Conservation (phyloP, 1,140 invertebrate genomes). For the Triops cancriformis region DNA sequence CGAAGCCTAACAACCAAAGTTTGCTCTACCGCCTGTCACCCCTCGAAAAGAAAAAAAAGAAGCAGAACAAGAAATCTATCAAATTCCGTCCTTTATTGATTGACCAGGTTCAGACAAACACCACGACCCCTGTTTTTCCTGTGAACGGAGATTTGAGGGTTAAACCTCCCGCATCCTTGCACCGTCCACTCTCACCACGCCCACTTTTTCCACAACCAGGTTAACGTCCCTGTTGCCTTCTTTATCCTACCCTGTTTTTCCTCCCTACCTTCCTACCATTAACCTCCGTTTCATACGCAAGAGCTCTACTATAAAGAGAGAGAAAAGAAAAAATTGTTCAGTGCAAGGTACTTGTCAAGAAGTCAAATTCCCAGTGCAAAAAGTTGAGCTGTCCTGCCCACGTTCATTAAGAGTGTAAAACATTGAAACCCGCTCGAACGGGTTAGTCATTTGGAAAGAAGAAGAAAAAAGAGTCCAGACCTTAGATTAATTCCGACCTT, state of each 20-base stretch:
- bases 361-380: neutral
- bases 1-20: neutral
- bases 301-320: neutral
- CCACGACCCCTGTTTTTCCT: neutral
- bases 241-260: neutral
- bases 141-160: conserved; percentile 3
- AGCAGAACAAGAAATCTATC: neutral
- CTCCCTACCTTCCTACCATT: neutral
- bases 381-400: neutral
- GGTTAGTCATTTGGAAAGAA: neutral
- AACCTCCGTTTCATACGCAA: neutral
- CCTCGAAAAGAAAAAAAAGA: neutral
- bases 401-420: no score
- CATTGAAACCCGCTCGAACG: neutral
- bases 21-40: neutral
- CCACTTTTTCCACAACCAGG: conserved; percentile 12
- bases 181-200: neutral
- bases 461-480: neutral
- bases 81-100: conserved; percentile 6
- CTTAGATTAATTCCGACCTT: neutral
- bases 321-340: neutral
- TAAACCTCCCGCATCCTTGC: neutral
- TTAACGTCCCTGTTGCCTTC: conserved; percentile 12
- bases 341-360: neutral
- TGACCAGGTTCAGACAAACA: conserved; percentile 9